A percentile compares a stretch with the other conserved stretches of the same genome.
phyloP scores from a whole-genome alignment of 2,797 vertebrate species.

The Cryptoprocta ferox region DNA sequence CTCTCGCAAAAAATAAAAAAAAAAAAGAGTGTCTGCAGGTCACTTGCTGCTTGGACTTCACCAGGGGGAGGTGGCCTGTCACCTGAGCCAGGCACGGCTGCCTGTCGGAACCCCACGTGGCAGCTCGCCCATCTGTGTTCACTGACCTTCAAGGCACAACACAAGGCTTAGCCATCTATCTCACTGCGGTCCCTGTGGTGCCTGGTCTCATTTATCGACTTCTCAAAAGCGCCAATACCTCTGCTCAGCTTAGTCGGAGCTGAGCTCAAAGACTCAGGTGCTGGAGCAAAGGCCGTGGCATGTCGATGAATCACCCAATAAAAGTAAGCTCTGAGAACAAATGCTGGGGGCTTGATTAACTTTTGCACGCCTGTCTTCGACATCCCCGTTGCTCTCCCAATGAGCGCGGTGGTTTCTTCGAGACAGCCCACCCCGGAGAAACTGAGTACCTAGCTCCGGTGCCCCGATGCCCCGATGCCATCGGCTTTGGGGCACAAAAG shows the following conservation, averaged over 20 bases:
- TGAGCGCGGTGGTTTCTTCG: not conserved
- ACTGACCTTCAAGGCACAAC: not conserved
- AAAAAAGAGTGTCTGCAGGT: not conserved
- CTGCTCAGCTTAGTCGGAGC: not conserved
- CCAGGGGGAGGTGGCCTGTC: fast-evolving
- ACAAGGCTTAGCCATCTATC: not conserved
- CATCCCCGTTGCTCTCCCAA: not conserved
- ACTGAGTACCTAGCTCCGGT: not conserved
- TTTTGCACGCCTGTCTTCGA: not conserved
- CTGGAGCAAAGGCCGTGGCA: not conserved
- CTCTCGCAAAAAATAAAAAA: too few relatives aligned
- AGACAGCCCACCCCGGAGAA: not conserved
- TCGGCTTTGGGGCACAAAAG: not conserved
- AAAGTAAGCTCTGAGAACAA: not conserved
- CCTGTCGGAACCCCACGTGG: not conserved
- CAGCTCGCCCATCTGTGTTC: not conserved
- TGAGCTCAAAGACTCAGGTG: not conserved
- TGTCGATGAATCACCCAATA: conserved; percentile 11
- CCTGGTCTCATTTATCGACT: not conserved
- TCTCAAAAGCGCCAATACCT: not conserved
- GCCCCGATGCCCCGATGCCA: fast-evolving
- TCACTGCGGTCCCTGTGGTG: not conserved
- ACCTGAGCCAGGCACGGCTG: not conserved
- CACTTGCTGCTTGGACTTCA: fast-evolving
- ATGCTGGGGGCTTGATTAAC: not conserved